Percentiles rank a stretch among this genome's conserved stretches.
Evolutionary conservation across 2,113 vertebrate species (phyloP).

Genomic region (Actenoides hombroni): DNA sequence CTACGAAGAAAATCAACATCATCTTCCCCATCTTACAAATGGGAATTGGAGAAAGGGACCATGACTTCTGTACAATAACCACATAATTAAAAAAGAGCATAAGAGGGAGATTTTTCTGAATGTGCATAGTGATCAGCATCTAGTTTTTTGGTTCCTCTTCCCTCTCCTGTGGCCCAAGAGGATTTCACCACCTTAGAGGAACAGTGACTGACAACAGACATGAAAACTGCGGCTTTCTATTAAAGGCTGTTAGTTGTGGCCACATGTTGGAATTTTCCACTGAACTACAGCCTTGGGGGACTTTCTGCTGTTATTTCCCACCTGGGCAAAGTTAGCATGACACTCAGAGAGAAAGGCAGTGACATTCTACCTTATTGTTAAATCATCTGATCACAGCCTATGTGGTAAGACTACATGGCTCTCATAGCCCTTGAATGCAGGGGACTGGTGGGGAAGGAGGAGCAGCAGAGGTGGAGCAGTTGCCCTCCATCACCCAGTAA

Average conservation of each 20-base stretch:
- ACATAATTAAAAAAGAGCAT: background rate
- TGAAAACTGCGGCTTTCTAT: background rate
- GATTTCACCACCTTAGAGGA: background rate
- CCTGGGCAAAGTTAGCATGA: background rate
- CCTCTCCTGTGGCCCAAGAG: background rate
- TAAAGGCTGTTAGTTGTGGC: background rate
- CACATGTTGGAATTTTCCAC: background rate
- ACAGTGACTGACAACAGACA: background rate
- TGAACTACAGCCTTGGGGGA: background rate
- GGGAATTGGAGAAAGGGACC: background rate
- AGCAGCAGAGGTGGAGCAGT: background rate
- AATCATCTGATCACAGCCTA: background rate
- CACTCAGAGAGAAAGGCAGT: background rate
- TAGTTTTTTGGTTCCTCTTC: background rate
- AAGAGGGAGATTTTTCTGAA: background rate
- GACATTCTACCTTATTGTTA: background rate
- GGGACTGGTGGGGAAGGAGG: background rate
- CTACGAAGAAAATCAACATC: background rate
- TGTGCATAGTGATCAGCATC: background rate
- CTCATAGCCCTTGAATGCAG: rapidly evolving
- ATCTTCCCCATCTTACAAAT: background rate
- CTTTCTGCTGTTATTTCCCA: constrained; percentile 17
- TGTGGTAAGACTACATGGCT: background rate
- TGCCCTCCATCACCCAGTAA: background rate
- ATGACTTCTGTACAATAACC: background rate